Evolutionary conservation across 2,888 invertebrate genomes (phyloP), one percentile per base, ranked within the genome.

Genomic region (Drosophila acutilabella): DNA sequence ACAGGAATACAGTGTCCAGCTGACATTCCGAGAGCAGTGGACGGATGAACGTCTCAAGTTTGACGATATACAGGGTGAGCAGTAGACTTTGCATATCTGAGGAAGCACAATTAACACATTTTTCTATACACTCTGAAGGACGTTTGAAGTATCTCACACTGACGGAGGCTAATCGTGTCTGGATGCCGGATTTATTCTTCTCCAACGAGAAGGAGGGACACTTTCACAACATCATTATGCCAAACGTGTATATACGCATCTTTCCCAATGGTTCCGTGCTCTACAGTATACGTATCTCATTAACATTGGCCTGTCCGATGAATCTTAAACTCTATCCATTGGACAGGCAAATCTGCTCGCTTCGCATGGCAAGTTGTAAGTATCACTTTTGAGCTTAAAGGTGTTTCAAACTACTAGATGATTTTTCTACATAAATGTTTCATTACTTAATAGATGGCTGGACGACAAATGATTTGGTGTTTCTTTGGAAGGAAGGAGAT

Each of bases 111-210:
- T 6, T 4, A 10, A 30, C 23, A 2, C 2, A 4, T 1, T n/a
- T 45, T 13, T 8, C 30, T 30, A 30, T 8, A 7, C n/a, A 2
- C 10, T 52, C 13, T 48, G 11, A 33, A 96, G 97, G 97, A 90
- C 96, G 96, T 86, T 94, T 98, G 70, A 97, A 97, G 93, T 98
- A 98, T 94, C 94, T 98, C 78, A 98, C 98, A 64, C 94, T 98
- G 91, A 97, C 98, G 60, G 98, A 98, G 93, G 97, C 98, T 60
- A 97, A 97, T 93, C 95, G 97, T 85, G 97, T 99, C 65, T 99
- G 99, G 99, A 98, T 98, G 96, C 99, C 99, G 38, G 99, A 99
- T 94, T 94, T 98, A 83, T 99, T 98, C 94, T 98, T 98, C 93
- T 97, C 98, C 64, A 99, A 99, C 91, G 99, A 99, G 93, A 99